Conservation (phyloP, 1,140 invertebrate species). For the Sarcophaga bullata region DNA sequence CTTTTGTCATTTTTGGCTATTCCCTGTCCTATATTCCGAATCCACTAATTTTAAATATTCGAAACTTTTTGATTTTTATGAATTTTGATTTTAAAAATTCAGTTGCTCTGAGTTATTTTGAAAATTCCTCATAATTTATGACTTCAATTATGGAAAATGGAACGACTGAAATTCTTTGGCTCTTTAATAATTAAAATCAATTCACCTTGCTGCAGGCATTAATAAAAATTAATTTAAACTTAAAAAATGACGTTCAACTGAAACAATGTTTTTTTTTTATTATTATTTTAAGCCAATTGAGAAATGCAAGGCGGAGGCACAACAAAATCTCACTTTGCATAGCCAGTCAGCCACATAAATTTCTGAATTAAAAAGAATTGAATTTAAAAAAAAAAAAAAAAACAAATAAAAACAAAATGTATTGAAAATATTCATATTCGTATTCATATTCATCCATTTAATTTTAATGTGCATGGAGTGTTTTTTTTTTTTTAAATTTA, state of each 20-base stretch:
- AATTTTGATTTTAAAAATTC: too few relatives aligned
- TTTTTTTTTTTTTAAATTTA: background rate
- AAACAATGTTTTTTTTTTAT: background rate
- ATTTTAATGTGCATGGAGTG: too few relatives aligned
- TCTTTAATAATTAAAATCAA: constrained; percentile 1
- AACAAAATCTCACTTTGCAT: background rate
- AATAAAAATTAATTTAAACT: constrained; percentile 1
- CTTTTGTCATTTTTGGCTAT: too few relatives aligned
- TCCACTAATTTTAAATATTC: too few relatives aligned
- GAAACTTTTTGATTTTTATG: too few relatives aligned
- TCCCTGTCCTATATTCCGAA: too few relatives aligned
- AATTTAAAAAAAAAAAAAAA: too few relatives aligned
- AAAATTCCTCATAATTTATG: background rate
- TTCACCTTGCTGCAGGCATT: background rate
- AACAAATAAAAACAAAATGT: too few relatives aligned
- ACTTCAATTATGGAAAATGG: too few relatives aligned
- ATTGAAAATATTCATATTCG: too few relatives aligned
- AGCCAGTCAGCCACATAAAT: background rate
- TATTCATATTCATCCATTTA: too few relatives aligned
- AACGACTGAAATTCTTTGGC: background rate
- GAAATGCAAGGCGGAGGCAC: background rate
- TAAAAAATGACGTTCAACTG: background rate
- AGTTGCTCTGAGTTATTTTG: too few relatives aligned
- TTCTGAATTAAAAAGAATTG: background rate
- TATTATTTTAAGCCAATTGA: constrained; percentile 3